phyloP scores from a whole-genome alignment of 2,797 vertebrate genomes.

The Parambassis ranga region DNA sequence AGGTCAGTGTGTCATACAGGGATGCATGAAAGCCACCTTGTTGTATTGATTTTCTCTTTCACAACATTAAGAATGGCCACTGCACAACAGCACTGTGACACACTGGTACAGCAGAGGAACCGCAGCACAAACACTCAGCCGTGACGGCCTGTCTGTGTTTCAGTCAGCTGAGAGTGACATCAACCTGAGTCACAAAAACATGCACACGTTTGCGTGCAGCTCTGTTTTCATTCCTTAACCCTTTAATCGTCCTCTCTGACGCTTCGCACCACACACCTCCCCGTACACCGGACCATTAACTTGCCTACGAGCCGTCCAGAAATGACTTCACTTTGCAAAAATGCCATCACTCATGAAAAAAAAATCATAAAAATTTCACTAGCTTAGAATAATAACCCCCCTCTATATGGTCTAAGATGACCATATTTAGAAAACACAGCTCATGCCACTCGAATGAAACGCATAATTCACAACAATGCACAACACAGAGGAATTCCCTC shows the following conservation, averaged over 20 bases:
- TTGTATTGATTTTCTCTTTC: slow-evolving; percentile 8
- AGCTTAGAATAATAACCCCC: slow-evolving; percentile 14
- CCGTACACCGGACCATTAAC: neutral
- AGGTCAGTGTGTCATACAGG: neutral
- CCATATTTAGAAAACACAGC: slow-evolving; percentile 44
- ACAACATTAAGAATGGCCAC: neutral
- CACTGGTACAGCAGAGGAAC: neutral
- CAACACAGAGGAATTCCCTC: neutral
- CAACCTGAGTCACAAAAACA: neutral
- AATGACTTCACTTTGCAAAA: slow-evolving; percentile 32
- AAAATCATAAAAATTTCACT: slow-evolving; percentile 2
- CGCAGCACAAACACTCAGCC: slow-evolving; percentile 1
- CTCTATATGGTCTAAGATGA: neutral
- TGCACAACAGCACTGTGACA: neutral
- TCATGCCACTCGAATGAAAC: neutral
- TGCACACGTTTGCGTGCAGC: slow-evolving; percentile 23
- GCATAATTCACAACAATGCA: slow-evolving; percentile 12
- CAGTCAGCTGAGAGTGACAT: slow-evolving; percentile 56
- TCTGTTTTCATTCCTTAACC: slow-evolving; percentile 6
- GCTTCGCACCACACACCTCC: neutral
- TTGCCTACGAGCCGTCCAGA: neutral
- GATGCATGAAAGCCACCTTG: neutral
- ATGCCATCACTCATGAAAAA: slow-evolving; percentile 9
- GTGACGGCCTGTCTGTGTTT: slow-evolving; percentile 1
- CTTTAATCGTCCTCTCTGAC: neutral